Base-by-base conservation (phyloP, 1,140 invertebrate species). In the Chrysopa pallens region DNA sequence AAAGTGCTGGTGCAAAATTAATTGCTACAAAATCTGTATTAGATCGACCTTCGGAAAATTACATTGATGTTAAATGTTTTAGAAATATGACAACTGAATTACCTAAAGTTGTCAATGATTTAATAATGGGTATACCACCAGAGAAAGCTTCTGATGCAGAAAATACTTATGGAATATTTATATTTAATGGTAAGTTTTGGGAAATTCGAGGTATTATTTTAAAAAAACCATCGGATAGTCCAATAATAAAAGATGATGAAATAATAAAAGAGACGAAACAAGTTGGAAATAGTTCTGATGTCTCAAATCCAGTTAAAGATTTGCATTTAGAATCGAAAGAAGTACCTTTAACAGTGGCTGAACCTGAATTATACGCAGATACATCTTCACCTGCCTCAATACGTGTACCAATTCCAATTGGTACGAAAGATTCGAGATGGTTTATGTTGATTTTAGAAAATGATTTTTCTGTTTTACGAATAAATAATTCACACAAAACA, bases 391-490 rank as follows among this genome's bases (percentile, higher is more conserved):
- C 31, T 33, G n/a, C 8, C 8, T 33, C 31, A 28, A 38, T 48
- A 31, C 45, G 46, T 29, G 42, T 38, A 8, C 31, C 40, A 8
- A 36, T 56, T 11, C 54, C 54, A 8, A 40, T 43, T 42, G 41
- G 51, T 1, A 15, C 31, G n/a, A 41, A 43, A 28, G 17, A 44
- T 17, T 46, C 31, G 14, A 48, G 49, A 47, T 56, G 54, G 54
- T 44, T 50, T 12, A 46, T 54, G 37, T 39, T 56, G 33, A 54
- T 52, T 44, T 37, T 56, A 12, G 50, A 54, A 17, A 46, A 49
- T 0, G 50, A 55, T 40, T 57, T 57, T 39, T 42, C 36, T 6
- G 51, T 48, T 40, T 42, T 57, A 33, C 36, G 41, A 6, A 52
- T 57, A 36, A 42, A 35, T 29, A 47, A 39, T 8, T 46, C 46